A percentile compares a stretch with the other conserved stretches of the same genome.
Conservation (phyloP, 1,140 invertebrate genomes). For the Tigriopus japonicus region DNA sequence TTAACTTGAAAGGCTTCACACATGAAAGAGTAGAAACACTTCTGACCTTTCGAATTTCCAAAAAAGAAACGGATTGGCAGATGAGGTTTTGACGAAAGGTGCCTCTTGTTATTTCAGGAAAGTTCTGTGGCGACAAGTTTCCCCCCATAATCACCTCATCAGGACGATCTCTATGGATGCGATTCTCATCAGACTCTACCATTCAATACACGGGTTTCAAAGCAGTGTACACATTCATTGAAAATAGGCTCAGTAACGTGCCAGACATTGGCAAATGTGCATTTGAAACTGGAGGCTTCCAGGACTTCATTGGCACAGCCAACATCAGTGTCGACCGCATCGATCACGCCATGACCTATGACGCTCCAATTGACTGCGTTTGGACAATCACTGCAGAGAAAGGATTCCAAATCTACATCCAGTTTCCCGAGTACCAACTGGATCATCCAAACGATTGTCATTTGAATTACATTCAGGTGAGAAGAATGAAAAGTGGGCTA, state of each 20-base stretch:
- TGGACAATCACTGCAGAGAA: conserved; percentile 39
- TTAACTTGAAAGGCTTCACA: too few species aligned
- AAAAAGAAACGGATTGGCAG: too few species aligned
- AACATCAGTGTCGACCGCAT: conserved; percentile 35
- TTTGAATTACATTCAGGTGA: conserved; percentile 14
- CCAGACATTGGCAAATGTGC: conserved; percentile 15
- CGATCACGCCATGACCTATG: conserved; percentile 30
- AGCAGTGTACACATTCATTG: conserved; percentile 15
- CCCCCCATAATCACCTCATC: conserved; percentile 54
- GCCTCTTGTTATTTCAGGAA: not conserved
- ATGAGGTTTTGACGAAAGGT: too few species aligned
- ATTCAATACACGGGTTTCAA: conserved; percentile 63
- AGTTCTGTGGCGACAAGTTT: conserved; percentile 51
- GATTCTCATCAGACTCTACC: conserved; percentile 62
- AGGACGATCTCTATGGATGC: conserved; percentile 55
- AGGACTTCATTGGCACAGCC: conserved; percentile 20
- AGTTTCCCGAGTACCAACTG: conserved; percentile 11
- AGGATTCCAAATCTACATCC: conserved; percentile 11
- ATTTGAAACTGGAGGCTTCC: conserved; percentile 14
- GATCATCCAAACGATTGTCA: conserved; percentile 14
- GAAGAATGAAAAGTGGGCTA: too few species aligned
- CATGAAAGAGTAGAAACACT: too few species aligned
- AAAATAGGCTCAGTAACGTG: conserved; percentile 9
- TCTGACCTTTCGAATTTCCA: too few species aligned
- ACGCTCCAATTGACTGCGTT: conserved; percentile 50